Base-by-base conservation (phyloP, 1,140 invertebrate genomes). In the Radopholus similis region DNA sequence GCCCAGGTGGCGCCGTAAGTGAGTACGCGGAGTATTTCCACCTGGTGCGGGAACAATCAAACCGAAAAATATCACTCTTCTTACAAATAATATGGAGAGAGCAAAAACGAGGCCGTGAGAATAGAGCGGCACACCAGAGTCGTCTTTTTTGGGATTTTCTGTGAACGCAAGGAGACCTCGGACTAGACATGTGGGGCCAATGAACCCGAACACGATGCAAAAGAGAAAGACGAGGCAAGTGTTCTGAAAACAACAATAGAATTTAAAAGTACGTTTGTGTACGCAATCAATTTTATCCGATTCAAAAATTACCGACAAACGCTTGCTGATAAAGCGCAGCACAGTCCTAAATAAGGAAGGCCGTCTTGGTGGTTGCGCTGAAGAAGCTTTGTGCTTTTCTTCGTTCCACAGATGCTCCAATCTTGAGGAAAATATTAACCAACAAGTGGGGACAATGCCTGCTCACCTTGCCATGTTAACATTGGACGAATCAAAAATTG, bases 1-100 rank as follows among this genome's bases (percentile, higher is more conserved):
- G 86, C 86, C 87, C 88, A 89, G 15, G 86, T 85, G 63, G 86
- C 83, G 5, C 87, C 86, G 71, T 88, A 87, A 51, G 86, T 84
- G 28, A 87, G 73, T 28, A 86, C 84, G 30, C 88, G 84, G 13
- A 84, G 54, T 38, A 88, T 71, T 82, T 89, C 89, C 55, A 84
- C 86, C 88, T 89, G 76, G 9, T 23, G 40, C 34, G n/a, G 38
- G 1, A 59, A 59, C 0, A 60, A 47, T n/a, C 0, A 6, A 58
- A 58, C 26, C 40, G 37, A 18, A 58, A 15, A n/a, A n/a, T n/a
- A n/a, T n/a, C n/a, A n/a, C n/a, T n/a, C n/a, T n/a, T n/a, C n/a
- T 47, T 55, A 82, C 80, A 18, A 77, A 8, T 9, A 71, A 28
- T 47, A 82, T 79, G 32, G 67, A 58, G n/a, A 71, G 9, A 5